Percentiles rank a stretch among this genome's conserved stretches.
These are phyloP conservation scores for Unio pictorum DNA, from an alignment of 2,888 invertebrate species.

Conservation along the genomic window DNA sequence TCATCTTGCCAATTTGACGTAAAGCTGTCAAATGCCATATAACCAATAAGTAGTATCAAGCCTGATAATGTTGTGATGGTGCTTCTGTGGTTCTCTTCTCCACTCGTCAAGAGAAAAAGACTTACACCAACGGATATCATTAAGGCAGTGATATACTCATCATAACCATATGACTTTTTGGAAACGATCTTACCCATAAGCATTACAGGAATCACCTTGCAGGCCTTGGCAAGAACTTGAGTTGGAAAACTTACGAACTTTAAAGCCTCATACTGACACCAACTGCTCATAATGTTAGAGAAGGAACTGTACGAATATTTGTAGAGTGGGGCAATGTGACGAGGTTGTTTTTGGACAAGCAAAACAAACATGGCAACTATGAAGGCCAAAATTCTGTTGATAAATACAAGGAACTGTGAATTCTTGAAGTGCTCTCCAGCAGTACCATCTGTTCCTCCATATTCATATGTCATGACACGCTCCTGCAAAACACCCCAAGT, in stretches of 20 bases:
- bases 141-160: constrained; percentile 92
- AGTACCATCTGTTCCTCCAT: constrained; percentile 55
- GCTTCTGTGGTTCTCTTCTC: constrained; percentile 75
- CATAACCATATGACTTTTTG: constrained; percentile 86
- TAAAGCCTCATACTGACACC: constrained; percentile 99
- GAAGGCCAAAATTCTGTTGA: constrained; percentile 89
- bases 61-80: constrained; percentile 87
- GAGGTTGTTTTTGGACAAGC: constrained; percentile 54
- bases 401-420: constrained; percentile 96
- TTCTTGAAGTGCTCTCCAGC: constrained; percentile 83
- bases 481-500: constrained; percentile 98
- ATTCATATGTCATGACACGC: constrained; percentile 90
- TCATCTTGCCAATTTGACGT: constrained; percentile 98
- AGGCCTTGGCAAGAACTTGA: constrained; percentile 93
- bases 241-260: constrained; percentile 99
- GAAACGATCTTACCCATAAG: constrained; percentile 96
- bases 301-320: constrained; percentile 96
- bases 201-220: constrained; percentile 89
- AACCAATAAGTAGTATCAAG: constrained; percentile 87
- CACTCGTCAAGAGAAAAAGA: constrained; percentile 82
- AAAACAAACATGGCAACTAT: constrained; percentile 57
- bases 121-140: constrained; percentile 94
- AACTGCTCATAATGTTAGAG: constrained; percentile 97
- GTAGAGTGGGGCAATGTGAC: constrained; percentile 88
- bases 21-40: constrained; percentile 96